Evolutionary conservation across 2,888 invertebrate species (phyloP), one percentile per base, ranked within the genome.

Genomic region (Volucella inanis): DNA sequence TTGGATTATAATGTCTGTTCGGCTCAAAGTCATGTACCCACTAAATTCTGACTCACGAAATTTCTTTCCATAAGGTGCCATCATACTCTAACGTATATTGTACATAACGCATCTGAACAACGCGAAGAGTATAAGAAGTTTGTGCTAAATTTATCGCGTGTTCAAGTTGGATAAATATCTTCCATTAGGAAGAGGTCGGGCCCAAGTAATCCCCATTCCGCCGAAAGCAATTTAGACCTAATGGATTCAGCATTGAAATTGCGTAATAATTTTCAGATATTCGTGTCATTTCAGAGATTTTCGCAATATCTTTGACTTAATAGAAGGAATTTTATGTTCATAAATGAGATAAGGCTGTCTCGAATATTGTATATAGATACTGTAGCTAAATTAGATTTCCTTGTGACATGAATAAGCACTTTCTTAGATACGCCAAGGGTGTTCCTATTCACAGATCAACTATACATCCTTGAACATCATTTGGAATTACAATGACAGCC

Each of bases 21-120:
- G 38, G 18, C 18, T 22, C 52, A 38, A 52, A 64, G 47, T 47
- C 47, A 47, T 14, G 18, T 14, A 49, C 12, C 8, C 22, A 31
- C 31, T 6, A 31, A 31, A 31, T 31, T 31, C 31, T 11, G 55
- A 52, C 52, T 67, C 79, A 79, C 71, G 57, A 45, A 65, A 57
- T 15, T 57, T n/a, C 8, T 31, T 31, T 6, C 31, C 31, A 31
- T 31, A 31, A 31, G 31, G 31, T 31, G 31, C 31, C 6, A 6
- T 6, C 31, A 31, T 6, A 64, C 75, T 64, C n/a, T 41, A 64
- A 57, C 80, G 64, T 70, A 75, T 70, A 47, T 64, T 57, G 57
- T 38, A 49, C 64, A 22, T 70, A 41, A 38, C 55, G 54, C 8
- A 12, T 55, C n/a, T 11, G 9, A 14, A 10, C 38, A 38, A 41